Evolutionary conservation across 2,888 invertebrate genomes (phyloP).

Genomic region (Theretra japonica): DNA sequence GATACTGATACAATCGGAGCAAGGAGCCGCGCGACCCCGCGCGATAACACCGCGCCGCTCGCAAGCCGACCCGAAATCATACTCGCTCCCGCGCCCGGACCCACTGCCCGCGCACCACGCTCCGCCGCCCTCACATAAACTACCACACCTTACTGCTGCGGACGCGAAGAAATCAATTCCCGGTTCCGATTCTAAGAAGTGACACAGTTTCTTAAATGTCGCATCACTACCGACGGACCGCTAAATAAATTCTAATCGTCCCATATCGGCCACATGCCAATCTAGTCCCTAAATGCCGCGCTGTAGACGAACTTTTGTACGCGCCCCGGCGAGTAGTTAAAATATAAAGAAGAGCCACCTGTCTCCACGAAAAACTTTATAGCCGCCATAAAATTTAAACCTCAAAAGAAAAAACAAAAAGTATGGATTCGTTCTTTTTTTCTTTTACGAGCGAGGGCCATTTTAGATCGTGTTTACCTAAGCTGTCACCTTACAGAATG

Average conservation of each 20-base stretch:
- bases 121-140: constrained; percentile 69
- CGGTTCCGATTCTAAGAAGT: constrained; percentile 83
- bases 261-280: constrained; percentile 63
- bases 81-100: constrained; percentile 43
- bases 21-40: constrained; percentile 75
- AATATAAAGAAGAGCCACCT: constrained; percentile 84
- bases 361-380: constrained; percentile 84
- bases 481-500: constrained; percentile 83
- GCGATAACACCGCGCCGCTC: constrained; percentile 66
- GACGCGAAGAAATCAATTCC: constrained; percentile 82
- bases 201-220: constrained; percentile 84
- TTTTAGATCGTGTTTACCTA: constrained; percentile 84
- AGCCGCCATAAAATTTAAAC: constrained; percentile 83
- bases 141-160: constrained; percentile 79
- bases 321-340: constrained; percentile 67
- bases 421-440: constrained; percentile 70
- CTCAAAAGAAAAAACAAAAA: constrained; percentile 80
- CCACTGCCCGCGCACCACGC: constrained; percentile 43
- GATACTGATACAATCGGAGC: constrained; percentile 78
- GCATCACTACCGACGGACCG: constrained; percentile 82
- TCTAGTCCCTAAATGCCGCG: constrained; percentile 70
- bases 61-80: constrained; percentile 62
- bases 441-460: constrained; percentile 74
- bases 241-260: constrained; percentile 81
- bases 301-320: constrained; percentile 66